phyloP scores from a whole-genome alignment of 2,888 invertebrate genomes.

The Yponomeuta plumbellus region DNA sequence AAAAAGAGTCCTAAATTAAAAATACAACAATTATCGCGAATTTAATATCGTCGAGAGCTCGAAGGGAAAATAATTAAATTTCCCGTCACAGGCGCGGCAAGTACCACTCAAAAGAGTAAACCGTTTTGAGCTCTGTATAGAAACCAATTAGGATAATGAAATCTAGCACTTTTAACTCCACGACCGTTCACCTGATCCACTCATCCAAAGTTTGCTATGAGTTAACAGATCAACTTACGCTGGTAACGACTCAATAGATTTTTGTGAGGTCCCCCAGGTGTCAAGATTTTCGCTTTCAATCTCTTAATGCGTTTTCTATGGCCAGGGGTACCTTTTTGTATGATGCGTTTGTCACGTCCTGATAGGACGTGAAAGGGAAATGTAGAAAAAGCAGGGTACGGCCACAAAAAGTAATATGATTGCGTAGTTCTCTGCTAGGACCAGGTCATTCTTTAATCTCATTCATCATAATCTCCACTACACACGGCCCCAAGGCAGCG shows the following conservation, averaged over 20 bases:
- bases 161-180: constrained; percentile 28
- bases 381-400: not conserved
- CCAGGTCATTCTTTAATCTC: too few relatives aligned
- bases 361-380: not conserved
- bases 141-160: constrained; percentile 68
- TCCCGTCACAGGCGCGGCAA: constrained; percentile 48
- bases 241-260: constrained; percentile 22
- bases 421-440: not conserved
- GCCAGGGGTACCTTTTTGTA: constrained; percentile 41
- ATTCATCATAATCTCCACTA: too few relatives aligned
- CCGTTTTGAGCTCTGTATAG: constrained; percentile 55
- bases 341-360: constrained; percentile 20
- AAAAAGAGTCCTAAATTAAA: too few relatives aligned
- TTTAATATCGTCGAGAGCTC: constrained; percentile 38
- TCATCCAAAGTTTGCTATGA: not conserved
- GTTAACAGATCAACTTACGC: not conserved
- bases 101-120: constrained; percentile 57
- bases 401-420: not conserved
- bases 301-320: constrained; percentile 47
- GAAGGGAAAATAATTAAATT: constrained; percentile 64
- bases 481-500: too few relatives aligned
- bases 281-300: constrained; percentile 48
- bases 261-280: constrained; percentile 30
- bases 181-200: constrained; percentile 27
- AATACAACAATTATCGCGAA: constrained; percentile 45